Evolutionary conservation across 53 echinoderm and acorn worm genomes (phyloP).

Genomic region (Holothuria scabra): DNA sequence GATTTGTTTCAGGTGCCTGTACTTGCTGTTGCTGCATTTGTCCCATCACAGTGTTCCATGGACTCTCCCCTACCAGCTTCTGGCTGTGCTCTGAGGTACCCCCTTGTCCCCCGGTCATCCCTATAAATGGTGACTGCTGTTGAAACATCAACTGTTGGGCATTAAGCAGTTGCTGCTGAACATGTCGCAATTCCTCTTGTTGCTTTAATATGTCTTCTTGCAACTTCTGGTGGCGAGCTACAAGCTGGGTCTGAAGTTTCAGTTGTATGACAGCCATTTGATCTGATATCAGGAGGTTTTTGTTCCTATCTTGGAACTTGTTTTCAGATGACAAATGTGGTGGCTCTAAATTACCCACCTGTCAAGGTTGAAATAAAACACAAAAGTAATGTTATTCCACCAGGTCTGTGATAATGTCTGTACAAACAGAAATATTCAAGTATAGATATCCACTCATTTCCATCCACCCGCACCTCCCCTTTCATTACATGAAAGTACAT

Average conservation of each 20-base stretch:
- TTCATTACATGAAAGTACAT: too few relatives aligned
- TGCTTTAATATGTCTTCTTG: constrained; percentile 89
- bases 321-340: too few relatives aligned
- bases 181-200: constrained; percentile 86
- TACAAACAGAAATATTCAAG: too few relatives aligned
- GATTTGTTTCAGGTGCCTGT: background rate
- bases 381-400: too few relatives aligned
- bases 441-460: too few relatives aligned
- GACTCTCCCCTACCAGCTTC: background rate
- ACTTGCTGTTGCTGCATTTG: background rate
- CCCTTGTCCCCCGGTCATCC: background rate
- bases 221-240: constrained; percentile 83
- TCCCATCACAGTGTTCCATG: background rate
- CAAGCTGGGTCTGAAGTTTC: constrained; percentile 92
- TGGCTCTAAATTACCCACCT: too few relatives aligned
- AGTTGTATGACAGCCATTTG: constrained; percentile 77
- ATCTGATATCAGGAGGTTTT: constrained; percentile 7
- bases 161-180: constrained; percentile 87
- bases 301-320: background rate
- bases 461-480: too few relatives aligned
- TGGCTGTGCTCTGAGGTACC: background rate
- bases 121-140: constrained; percentile 65
- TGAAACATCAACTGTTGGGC: constrained; percentile 91
- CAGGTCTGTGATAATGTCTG: too few relatives aligned
- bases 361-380: too few relatives aligned